Evolutionary conservation across 2,888 invertebrate genomes (phyloP).

Genomic region (Luperina testacea): DNA sequence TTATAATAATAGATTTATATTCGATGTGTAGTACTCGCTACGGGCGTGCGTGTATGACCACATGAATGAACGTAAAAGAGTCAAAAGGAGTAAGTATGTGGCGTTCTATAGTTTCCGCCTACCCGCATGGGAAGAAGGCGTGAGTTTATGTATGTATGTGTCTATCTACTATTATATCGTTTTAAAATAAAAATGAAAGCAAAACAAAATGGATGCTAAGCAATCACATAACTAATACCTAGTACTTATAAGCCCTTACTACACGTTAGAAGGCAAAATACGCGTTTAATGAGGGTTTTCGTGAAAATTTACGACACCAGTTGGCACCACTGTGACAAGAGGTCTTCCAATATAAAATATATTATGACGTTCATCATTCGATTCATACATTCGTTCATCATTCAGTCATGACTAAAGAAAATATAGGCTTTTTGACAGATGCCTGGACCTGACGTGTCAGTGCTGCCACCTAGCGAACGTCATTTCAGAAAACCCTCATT

Average conservation of each 20-base stretch:
- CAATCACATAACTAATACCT: slow-evolving; percentile 3
- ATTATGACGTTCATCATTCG: too few relatives aligned
- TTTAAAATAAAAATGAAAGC: slow-evolving; percentile 9
- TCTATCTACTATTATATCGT: neutral
- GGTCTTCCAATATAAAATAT: too few relatives aligned
- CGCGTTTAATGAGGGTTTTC: too few relatives aligned
- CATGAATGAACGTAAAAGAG: neutral
- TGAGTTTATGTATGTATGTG: neutral
- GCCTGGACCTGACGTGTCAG: too few relatives aligned
- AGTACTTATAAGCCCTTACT: slow-evolving; percentile 4
- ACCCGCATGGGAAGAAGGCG: neutral
- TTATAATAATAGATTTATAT: neutral
- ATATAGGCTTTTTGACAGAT: too few relatives aligned
- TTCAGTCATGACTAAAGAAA: too few relatives aligned
- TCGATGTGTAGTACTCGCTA: neutral
- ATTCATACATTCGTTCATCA: too few relatives aligned
- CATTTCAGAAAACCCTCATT: too few relatives aligned
- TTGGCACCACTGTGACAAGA: too few relatives aligned
- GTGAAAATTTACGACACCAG: too few relatives aligned
- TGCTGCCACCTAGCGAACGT: too few relatives aligned
- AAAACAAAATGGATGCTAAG: neutral
- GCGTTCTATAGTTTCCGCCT: neutral
- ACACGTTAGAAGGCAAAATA: neutral
- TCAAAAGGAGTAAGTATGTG: too few relatives aligned
- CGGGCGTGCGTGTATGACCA: neutral